Conservation (phyloP, 2,888 invertebrate genomes). For the Pecten maximus region DNA sequence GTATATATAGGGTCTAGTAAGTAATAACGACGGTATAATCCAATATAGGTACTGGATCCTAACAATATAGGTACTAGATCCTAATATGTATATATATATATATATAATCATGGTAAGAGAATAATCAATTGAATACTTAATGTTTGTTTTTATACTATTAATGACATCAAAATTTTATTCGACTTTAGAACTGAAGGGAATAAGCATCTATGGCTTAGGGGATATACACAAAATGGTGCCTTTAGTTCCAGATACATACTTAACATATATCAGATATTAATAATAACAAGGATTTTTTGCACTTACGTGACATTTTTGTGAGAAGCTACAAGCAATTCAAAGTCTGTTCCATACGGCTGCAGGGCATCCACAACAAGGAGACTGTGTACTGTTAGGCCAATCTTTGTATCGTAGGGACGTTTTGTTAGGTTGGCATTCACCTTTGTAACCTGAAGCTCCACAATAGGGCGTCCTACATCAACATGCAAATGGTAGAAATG, state of each 20-base stretch:
- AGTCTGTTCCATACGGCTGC: constrained; percentile 97
- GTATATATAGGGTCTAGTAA: too few species aligned
- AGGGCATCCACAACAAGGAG: constrained; percentile 95
- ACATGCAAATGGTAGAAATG: background rate
- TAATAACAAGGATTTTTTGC: background rate
- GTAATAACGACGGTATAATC: too few species aligned
- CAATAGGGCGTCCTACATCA: constrained; percentile 90
- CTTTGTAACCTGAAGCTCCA: constrained; percentile 95
- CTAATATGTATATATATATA: too few species aligned
- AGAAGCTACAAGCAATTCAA: constrained; percentile 95
- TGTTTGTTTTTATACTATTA: too few species aligned
- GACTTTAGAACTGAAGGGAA: too few species aligned
- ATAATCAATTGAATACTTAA: too few species aligned
- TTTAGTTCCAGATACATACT: background rate
- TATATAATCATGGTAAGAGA: too few species aligned
- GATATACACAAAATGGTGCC: background rate
- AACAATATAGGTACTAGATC: too few species aligned
- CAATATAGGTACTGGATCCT: too few species aligned
- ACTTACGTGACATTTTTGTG: constrained; percentile 94
- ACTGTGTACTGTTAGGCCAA: constrained; percentile 95
- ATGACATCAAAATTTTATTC: too few species aligned
- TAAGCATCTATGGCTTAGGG: too few species aligned
- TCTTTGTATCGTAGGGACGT: constrained; percentile 89
- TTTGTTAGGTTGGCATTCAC: constrained; percentile 90
- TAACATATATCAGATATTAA: background rate